These are phyloP conservation scores for Anabacerthia variegaticeps DNA, from an alignment of 2,797 vertebrate genomes.

Conservation along the genomic window DNA sequence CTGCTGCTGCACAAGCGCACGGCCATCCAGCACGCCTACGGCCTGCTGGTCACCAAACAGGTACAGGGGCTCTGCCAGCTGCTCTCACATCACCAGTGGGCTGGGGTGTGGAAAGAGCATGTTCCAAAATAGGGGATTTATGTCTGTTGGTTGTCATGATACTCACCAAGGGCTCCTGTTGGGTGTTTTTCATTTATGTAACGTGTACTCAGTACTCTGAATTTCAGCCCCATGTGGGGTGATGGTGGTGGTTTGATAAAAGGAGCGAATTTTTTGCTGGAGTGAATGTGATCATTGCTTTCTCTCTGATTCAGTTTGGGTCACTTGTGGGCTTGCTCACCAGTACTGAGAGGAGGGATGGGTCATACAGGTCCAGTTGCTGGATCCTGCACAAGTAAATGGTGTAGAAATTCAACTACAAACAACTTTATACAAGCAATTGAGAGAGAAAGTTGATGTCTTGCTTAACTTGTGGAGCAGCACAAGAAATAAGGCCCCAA, in stretches of 20 bases:
- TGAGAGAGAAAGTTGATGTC: not conserved
- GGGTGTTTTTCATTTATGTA: not conserved
- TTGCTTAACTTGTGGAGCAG: not conserved
- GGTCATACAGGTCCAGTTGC: not conserved
- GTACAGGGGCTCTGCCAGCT: constrained; percentile 66
- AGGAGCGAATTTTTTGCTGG: not conserved
- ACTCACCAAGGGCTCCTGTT: not conserved
- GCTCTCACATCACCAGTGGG: not conserved
- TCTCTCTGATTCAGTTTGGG: not conserved
- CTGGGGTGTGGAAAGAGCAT: not conserved
- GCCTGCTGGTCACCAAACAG: constrained; percentile 88
- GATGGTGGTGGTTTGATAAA: not conserved
- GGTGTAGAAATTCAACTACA: not conserved
- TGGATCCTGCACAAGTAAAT: not conserved
- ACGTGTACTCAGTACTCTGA: not conserved
- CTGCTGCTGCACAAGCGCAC: constrained; percentile 93
- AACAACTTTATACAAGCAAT: not conserved
- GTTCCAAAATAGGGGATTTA: not conserved
- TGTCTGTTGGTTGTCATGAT: not conserved
- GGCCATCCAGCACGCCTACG: constrained; percentile 90
- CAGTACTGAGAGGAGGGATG: not conserved
- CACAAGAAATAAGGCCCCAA: not conserved
- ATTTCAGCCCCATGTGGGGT: not conserved
- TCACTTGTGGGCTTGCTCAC: not conserved
- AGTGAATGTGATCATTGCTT: not conserved